phyloP scores from a whole-genome alignment of 2,113 vertebrate species.

The Hippocampus barbouri region DNA sequence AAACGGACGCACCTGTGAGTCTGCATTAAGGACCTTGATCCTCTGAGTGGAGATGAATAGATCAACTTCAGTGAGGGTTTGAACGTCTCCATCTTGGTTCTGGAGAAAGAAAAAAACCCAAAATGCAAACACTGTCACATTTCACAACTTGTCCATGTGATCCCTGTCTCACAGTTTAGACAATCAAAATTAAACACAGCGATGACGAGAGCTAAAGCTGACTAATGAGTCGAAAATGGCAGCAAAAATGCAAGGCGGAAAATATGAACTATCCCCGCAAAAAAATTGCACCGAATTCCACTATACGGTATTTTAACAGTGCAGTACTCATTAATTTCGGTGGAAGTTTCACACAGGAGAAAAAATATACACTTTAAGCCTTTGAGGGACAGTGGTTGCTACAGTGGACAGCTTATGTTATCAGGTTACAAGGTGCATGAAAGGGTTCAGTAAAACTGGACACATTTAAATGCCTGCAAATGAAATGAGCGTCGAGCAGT shows the following conservation, averaged over 20 bases:
- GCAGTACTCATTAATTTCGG: not conserved
- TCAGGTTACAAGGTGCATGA: too few relatives aligned
- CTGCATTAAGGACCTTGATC: constrained; percentile 95
- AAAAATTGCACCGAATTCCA: not conserved
- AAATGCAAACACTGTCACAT: not conserved
- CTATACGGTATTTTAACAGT: not conserved
- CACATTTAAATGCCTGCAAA: not conserved
- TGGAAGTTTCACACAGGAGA: not conserved
- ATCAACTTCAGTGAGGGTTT: constrained; percentile 90
- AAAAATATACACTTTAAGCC: not conserved
- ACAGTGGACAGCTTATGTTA: too few relatives aligned
- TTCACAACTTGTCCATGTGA: not conserved
- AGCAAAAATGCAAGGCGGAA: not conserved
- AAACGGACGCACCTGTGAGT: constrained; percentile 82
- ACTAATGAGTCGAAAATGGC: not conserved
- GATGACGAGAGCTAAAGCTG: too few relatives aligned
- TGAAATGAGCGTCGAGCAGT: not conserved
- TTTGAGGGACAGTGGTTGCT: too few relatives aligned
- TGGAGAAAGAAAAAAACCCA: constrained; percentile 41
- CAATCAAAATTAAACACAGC: too few relatives aligned
- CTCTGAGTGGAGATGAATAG: constrained; percentile 96
- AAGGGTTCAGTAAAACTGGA: not conserved
- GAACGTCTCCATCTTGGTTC: constrained; percentile 85
- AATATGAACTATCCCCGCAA: not conserved
- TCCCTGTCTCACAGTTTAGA: too few relatives aligned